phyloP scores from a whole-genome alignment of 2,888 invertebrate species.

The Pollenia angustigena region DNA sequence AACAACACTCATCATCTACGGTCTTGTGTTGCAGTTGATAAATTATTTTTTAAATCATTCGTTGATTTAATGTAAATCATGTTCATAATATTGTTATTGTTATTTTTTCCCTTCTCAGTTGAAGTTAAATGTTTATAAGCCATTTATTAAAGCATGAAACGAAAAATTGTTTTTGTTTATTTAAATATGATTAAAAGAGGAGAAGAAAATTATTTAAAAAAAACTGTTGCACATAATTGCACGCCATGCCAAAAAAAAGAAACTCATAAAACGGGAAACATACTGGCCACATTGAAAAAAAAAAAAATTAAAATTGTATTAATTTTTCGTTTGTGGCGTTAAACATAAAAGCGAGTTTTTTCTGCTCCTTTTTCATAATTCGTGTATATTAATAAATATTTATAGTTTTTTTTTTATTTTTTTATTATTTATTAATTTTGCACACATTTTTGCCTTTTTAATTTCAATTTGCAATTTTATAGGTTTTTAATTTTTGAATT shows the following conservation, averaged over 20 bases:
- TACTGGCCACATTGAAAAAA: slow-evolving; percentile 12
- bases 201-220: not conserved
- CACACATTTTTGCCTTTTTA: slow-evolving; percentile 41
- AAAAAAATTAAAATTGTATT: slow-evolving; percentile 42
- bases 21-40: not conserved
- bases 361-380: slow-evolving; percentile 8
- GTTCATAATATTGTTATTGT: slow-evolving; percentile 32
- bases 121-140: slow-evolving; percentile 48
- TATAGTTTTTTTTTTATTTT: not conserved
- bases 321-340: slow-evolving; percentile 55
- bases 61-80: slow-evolving; percentile 39
- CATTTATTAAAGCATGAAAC: slow-evolving; percentile 64
- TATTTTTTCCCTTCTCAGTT: slow-evolving; percentile 24
- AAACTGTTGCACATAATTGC: slow-evolving; percentile 48
- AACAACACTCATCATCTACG: not conserved
- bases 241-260: slow-evolving; percentile 38
- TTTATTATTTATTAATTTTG: slow-evolving; percentile 49
- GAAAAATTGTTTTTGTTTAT: slow-evolving; percentile 54
- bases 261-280: slow-evolving; percentile 22
- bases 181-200: slow-evolving; percentile 57
- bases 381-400: slow-evolving; percentile 34
- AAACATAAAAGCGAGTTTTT: slow-evolving; percentile 47
- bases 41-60: slow-evolving; percentile 34
- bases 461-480: slow-evolving; percentile 48
- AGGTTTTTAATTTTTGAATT: not conserved